Conservation (phyloP, 2,113 vertebrate genomes). For the Centropus bengalensis region DNA sequence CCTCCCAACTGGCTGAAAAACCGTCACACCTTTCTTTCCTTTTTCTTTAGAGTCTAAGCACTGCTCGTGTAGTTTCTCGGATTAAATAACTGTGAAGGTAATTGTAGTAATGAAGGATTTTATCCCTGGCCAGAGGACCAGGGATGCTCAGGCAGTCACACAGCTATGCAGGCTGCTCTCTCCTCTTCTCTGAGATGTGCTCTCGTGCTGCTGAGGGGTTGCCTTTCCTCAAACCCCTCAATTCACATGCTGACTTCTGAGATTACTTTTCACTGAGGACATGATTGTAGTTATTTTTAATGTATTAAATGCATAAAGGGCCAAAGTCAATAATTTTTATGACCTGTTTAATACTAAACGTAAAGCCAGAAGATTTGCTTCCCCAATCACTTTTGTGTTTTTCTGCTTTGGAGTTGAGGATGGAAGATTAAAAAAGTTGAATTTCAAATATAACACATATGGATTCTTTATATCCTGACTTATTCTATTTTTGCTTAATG, state of each 20-base stretch:
- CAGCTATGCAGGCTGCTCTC: neutral
- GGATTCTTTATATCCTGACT: neutral
- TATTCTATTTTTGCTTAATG: neutral
- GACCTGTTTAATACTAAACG: slow-evolving; percentile 47
- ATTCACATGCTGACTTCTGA: slow-evolving; percentile 11
- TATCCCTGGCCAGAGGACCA: neutral
- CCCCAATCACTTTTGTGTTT: neutral
- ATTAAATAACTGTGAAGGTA: neutral
- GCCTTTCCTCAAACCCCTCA: neutral
- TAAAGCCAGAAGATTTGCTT: slow-evolving; percentile 12
- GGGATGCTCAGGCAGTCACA: neutral
- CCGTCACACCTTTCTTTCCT: neutral
- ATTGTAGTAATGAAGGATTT: neutral
- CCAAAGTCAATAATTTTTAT: slow-evolving; percentile 61
- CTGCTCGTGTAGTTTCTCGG: neutral
- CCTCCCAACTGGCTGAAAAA: neutral
- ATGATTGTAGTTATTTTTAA: slow-evolving; percentile 43
- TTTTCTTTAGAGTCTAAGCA: neutral
- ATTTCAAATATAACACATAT: neutral
- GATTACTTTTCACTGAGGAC: neutral
- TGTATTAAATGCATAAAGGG: neutral
- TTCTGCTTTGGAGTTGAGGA: neutral
- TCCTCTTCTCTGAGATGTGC: neutral
- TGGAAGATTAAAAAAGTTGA: neutral
- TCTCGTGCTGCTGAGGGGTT: neutral